Evolutionary conservation across 2,888 invertebrate species (phyloP), one percentile per base, ranked within the genome.

Genomic region (Drosophila pseudotakahashii): DNA sequence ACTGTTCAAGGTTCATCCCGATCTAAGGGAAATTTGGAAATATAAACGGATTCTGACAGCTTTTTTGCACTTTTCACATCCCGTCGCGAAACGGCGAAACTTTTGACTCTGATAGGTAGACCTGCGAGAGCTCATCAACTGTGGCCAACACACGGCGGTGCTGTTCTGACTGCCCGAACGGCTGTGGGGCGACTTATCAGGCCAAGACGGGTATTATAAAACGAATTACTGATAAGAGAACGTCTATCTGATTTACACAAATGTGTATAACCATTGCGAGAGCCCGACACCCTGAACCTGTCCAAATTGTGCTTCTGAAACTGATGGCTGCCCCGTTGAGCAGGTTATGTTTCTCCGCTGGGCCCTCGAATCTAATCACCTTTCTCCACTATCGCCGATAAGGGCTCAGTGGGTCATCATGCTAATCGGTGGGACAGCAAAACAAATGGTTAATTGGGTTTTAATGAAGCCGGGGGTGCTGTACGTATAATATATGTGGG

Each of bases 211-310:
- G 70, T 44, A 72, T 66, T 73, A 79, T 85, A 73, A 77, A 70
- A 59, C 57, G 32, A 75, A 71, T 63, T 74, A 55, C 82, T 78
- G 85, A 78, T 82, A 85, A 79, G 42, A 51, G 45, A 47, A 64
- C 42, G 63, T 69, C 52, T 79, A 69, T 73, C 57, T 74, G 74
- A 66, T 73, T 76, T 81, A 74, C 70, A 71, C 54, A 37, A 63
- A 47, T 73, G 45, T 63, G 42, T 50, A 57, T 45, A 51, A 48
- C 51, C 42, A 48, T 79, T 63, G 39, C 55, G 9, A 53, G 42
- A 41, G 39, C 45, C 37, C 14, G 37, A 36, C 45, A 36, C 45
- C 9, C 23, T 62, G 62, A 51, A 62, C 64, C 63, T 62, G 64
- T 34, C 37, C 16, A 19, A 52, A 62, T 9, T 30, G 42, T 30